phyloP scores from a whole-genome alignment of 2,888 invertebrate genomes.

The Meganola albula region DNA sequence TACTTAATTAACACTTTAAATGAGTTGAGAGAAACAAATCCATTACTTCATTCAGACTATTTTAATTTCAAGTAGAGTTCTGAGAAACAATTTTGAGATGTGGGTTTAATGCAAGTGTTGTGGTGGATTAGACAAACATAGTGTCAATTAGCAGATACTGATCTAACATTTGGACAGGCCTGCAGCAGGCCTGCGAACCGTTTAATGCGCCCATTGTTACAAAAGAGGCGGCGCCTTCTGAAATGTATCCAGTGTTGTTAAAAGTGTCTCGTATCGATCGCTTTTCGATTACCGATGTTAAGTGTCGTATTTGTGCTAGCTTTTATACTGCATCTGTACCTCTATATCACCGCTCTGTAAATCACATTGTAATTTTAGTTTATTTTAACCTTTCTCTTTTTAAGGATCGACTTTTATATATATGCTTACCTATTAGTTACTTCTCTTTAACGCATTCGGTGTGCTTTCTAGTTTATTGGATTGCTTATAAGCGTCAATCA shows the following conservation, averaged over 20 bases:
- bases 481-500: background rate
- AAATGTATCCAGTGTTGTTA: constrained; percentile 57
- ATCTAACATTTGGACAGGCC: constrained; percentile 29
- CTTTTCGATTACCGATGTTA: constrained; percentile 38
- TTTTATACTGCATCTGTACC: constrained; percentile 19
- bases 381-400: background rate
- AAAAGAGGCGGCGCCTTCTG: constrained; percentile 41
- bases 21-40: too few relatives aligned
- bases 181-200: constrained; percentile 25
- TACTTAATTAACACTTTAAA: too few relatives aligned
- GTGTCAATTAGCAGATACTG: constrained; percentile 36
- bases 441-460: too few relatives aligned
- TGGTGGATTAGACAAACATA: constrained; percentile 24
- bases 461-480: too few relatives aligned
- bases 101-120: constrained; percentile 8
- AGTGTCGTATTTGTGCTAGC: constrained; percentile 38
- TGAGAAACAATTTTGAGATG: too few relatives aligned
- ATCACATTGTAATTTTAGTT: too few relatives aligned
- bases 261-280: constrained; percentile 44
- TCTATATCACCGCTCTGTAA: constrained; percentile 5
- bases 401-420: background rate
- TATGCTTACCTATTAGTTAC: background rate
- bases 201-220: constrained; percentile 33
- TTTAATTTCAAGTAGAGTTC: too few relatives aligned
- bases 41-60: too few relatives aligned